A percentile compares a stretch with the other conserved stretches of the same genome.
Evolutionary conservation across 2,797 vertebrate species (phyloP).

Genomic region (Danio aesculapii): DNA sequence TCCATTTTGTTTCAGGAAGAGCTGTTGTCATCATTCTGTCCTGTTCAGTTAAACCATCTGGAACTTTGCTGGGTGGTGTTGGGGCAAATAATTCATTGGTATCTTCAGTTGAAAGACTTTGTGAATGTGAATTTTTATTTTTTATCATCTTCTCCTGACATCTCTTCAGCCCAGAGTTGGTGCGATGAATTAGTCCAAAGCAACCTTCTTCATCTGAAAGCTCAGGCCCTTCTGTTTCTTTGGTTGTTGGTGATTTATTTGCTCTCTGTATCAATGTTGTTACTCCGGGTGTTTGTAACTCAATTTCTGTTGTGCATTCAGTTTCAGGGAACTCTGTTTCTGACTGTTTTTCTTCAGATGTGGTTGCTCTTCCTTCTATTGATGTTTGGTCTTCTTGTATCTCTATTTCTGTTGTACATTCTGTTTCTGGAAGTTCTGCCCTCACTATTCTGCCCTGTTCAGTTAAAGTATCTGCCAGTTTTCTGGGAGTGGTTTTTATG

Average conservation of each 20-base stretch:
- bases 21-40: neutral
- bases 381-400: neutral
- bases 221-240: neutral
- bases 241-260: neutral
- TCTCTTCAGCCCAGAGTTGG: neutral
- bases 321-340: neutral
- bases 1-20: neutral
- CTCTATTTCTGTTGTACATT: neutral
- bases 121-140: no score
- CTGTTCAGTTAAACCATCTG: no score
- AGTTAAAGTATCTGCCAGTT: no score
- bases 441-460: neutral
- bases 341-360: neutral
- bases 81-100: neutral
- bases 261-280: neutral
- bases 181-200: neutral
- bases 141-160: neutral
- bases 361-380: neutral
- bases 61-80: neutral
- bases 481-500: neutral
- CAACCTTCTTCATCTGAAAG: neutral
- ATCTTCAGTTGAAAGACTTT: no score
- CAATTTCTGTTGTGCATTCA: neutral
- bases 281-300: neutral
- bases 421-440: neutral